These are phyloP conservation scores for Drosophila tsacasi DNA, from an alignment of 1,140 invertebrate genomes.

Conservation along the genomic window DNA sequence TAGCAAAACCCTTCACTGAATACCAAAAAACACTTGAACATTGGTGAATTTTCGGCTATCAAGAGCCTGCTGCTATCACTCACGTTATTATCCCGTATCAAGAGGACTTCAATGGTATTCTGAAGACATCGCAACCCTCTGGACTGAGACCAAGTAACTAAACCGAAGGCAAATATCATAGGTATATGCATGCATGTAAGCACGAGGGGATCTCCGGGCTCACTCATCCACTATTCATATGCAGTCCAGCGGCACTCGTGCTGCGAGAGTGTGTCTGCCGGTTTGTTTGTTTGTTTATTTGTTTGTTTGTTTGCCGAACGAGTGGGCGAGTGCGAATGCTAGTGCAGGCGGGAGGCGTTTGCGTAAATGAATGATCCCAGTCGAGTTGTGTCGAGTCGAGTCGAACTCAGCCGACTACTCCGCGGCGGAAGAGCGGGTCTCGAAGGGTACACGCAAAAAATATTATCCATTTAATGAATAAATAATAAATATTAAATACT, in stretches of 20 bases:
- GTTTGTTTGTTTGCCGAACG: constrained; percentile 55
- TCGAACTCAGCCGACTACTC: constrained; percentile 28
- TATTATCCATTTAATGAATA: not conserved
- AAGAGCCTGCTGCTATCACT: not conserved
- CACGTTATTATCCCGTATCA: not conserved
- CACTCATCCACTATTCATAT: constrained; percentile 74
- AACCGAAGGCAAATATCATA: constrained; percentile 17
- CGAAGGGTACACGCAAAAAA: constrained; percentile 6
- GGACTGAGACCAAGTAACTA: constrained; percentile 44
- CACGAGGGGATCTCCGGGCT: not conserved
- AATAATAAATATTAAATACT: no score
- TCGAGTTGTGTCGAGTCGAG: constrained; percentile 40
- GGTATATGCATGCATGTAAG: constrained; percentile 1
- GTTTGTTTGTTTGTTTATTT: constrained; percentile 34
- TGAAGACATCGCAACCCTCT: constrained; percentile 22
- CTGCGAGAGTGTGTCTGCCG: constrained; percentile 26
- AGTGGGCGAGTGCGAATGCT: constrained; percentile 52
- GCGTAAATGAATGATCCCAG: constrained; percentile 79
- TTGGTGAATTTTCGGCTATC: not conserved
- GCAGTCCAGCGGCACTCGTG: constrained; percentile 59
- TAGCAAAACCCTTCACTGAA: not conserved
- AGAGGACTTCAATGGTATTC: constrained; percentile 6
- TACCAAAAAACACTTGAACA: not conserved
- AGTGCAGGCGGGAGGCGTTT: constrained; percentile 38
- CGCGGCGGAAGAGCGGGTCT: constrained; percentile 15